Evolutionary conservation across 2,113 vertebrate genomes (phyloP).

Genomic region (Bettongia penicillata): DNA sequence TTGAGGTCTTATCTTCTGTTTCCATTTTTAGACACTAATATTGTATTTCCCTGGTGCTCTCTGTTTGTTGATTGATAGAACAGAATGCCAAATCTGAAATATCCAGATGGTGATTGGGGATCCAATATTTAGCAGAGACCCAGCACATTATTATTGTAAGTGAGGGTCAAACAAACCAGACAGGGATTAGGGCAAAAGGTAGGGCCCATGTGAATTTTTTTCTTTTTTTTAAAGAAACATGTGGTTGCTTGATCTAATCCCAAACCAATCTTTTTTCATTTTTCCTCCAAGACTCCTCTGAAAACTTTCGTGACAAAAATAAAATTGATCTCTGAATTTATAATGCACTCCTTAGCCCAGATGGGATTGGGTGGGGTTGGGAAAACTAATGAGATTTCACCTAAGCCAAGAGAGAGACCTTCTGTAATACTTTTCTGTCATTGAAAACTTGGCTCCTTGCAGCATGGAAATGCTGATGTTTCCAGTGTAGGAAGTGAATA

Average conservation of each 20-base stretch:
- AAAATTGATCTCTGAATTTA: constrained; percentile 23
- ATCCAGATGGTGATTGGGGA: background rate
- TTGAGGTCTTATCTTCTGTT: background rate
- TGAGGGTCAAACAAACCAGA: background rate
- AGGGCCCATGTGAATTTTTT: background rate
- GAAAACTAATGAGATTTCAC: constrained; percentile 22
- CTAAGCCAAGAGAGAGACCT: background rate
- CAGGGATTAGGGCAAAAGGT: background rate
- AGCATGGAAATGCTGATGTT: background rate
- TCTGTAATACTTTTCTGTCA: background rate
- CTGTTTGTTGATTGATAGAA: background rate
- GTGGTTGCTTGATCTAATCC: background rate
- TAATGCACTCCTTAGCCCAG: constrained; percentile 22
- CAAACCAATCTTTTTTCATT: background rate
- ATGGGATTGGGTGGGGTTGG: constrained; percentile 33
- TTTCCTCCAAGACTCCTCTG: constrained; percentile 33
- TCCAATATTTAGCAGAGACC: background rate
- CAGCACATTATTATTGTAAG: background rate
- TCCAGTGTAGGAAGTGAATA: background rate
- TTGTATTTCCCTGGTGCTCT: background rate
- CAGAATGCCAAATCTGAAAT: background rate
- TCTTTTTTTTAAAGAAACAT: background rate
- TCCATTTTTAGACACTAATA: background rate
- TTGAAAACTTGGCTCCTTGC: constrained; percentile 12
- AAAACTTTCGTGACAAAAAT: background rate